phyloP scores from a whole-genome alignment of 92 coral and sea anemone genomes.

The Isaurus tuberculatus region DNA sequence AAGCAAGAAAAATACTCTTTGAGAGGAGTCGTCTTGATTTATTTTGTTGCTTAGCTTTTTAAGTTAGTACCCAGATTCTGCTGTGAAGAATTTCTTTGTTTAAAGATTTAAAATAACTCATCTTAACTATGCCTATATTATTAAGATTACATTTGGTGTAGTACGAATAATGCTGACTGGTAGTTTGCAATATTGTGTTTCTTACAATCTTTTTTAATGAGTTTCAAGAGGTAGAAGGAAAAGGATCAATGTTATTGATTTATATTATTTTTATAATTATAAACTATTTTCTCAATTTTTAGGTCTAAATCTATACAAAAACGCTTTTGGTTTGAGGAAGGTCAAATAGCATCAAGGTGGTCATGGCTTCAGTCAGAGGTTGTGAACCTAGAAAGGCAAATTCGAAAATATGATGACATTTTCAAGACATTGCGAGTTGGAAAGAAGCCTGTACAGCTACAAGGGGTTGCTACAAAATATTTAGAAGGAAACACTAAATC shows the following conservation, averaged over 20 bases:
- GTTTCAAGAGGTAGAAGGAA: too few species aligned
- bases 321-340: constrained; percentile 81
- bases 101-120: too few species aligned
- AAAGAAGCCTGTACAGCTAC: constrained; percentile 85
- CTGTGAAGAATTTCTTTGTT: too few species aligned
- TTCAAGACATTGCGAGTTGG: constrained; percentile 75
- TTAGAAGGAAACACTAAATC: constrained; percentile 35
- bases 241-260: too few species aligned
- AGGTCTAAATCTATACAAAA: constrained; percentile 71
- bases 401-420: constrained; percentile 91
- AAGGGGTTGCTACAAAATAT: constrained; percentile 46
- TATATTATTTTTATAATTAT: too few species aligned
- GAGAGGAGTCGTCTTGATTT: background rate
- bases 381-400: constrained; percentile 90
- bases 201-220: too few species aligned
- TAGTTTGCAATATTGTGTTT: too few species aligned
- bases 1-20: background rate
- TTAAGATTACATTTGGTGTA: too few species aligned
- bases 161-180: too few species aligned
- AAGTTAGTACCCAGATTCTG: too few species aligned
- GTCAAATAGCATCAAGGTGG: constrained; percentile 93
- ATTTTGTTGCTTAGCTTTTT: too few species aligned
- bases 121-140: too few species aligned
- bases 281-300: background rate
- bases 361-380: constrained; percentile 98